Base-by-base conservation (phyloP, 1,140 invertebrate species). In the Euura saliciscinereae region DNA sequence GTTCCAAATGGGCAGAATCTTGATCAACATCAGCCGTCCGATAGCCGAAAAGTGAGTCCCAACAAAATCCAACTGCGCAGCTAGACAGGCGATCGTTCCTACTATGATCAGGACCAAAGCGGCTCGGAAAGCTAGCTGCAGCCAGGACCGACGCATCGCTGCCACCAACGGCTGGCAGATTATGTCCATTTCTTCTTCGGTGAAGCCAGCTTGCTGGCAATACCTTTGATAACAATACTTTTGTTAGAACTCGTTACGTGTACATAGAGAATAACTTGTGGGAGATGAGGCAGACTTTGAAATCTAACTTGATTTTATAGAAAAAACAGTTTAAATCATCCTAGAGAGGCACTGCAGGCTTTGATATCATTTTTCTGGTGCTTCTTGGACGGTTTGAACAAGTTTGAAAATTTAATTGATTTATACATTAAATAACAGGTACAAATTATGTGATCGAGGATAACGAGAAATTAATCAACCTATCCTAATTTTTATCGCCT, bases 1-100 rank as follows among this genome's bases (percentile, higher is more conserved):
- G 78, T 95, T 93, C 92, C 93, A 95, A 45, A 93, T 86, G 1
- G 94, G 93, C 7, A 95, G 80, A 6, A 94, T 78, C 86, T 92
- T 92, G 11, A 93, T 91, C 73, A 93, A 79, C 3, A 90, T 76
- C n/a, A 93, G 88, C 72, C 92, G 88, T 6, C 89, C 89, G 11
- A 92, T 80, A 0, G 92, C 92, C 0, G 91, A 87, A 3, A 92
- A 88, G 73, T 89, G 87, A 2, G 84, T 90, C 79, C 91, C 90
- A 88, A 86, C 81, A 13, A 84, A 84, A 72, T 89, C 88, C 11
- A 89, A 72, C 66, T 89, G 87, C 1, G 84, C 79, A 2, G 86
- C 79, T 6, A 87, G 76, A 77, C 89, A 90, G 0, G 88, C 73
- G 43, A 89, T 70, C n/a, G 83, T 85, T 4, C 83, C 84, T n/a